Conservation (phyloP, 1,140 invertebrate species). For the Leptinotarsa defecta region DNA sequence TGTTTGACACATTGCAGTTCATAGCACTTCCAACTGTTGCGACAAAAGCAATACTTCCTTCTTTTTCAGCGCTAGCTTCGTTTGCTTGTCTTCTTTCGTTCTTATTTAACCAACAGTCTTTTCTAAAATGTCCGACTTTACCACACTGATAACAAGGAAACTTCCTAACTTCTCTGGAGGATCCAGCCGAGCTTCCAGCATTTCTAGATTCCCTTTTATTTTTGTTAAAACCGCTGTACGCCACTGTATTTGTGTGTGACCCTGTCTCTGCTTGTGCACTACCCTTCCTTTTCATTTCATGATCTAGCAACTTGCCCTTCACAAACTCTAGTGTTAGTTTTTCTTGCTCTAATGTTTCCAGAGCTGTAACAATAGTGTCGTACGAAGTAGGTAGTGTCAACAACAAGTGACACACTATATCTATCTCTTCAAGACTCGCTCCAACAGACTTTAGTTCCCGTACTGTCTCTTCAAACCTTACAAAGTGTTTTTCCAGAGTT, state of each 20-base stretch:
- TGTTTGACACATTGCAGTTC: neutral
- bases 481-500: neutral
- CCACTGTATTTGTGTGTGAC: conserved; percentile 9
- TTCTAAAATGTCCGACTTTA: conserved; percentile 19
- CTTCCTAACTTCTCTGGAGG: too few relatives aligned
- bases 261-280: conserved; percentile 14
- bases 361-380: conserved; percentile 53
- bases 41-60: neutral
- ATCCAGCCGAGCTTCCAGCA: too few relatives aligned
- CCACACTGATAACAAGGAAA: conserved; percentile 22
- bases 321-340: conserved; percentile 33
- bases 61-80: too few relatives aligned
- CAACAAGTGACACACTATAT: conserved; percentile 51
- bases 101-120: conserved; percentile 18
- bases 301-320: too few relatives aligned
- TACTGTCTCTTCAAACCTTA: neutral
- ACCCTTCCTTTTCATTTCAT: conserved; percentile 9
- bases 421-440: conserved; percentile 18
- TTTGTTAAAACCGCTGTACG: conserved; percentile 9
- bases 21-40: neutral
- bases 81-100: neutral
- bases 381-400: conserved; percentile 51
- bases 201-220: too few relatives aligned
- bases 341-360: conserved; percentile 54
- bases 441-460: neutral